phyloP scores from a whole-genome alignment of 64 coral and sea anemone species.

The Montipora cactus region DNA sequence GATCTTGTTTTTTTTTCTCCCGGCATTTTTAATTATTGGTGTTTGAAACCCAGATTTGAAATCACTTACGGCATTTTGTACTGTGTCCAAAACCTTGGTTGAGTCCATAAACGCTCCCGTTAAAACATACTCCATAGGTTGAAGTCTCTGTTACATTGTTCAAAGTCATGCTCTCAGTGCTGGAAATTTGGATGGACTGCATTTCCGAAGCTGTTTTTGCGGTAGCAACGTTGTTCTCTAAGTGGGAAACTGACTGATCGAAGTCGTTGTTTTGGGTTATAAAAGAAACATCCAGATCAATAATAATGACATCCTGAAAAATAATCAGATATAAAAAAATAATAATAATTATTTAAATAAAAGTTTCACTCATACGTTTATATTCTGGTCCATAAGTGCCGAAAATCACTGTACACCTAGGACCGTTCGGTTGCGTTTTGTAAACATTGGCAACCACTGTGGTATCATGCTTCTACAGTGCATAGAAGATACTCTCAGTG shows the following conservation, averaged over 20 bases:
- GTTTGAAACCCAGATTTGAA: too few species aligned
- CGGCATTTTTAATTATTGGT: too few species aligned
- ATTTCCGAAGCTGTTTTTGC: conserved; percentile 28
- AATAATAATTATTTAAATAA: too few species aligned
- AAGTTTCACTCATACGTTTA: too few species aligned
- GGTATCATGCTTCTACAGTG: too few species aligned
- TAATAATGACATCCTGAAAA: conserved; percentile 79
- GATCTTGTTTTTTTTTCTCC: too few species aligned
- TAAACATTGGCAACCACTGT: too few species aligned
- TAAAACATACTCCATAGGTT: conserved; percentile 60
- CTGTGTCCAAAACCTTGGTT: conserved; percentile 40
- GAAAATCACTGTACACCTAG: too few species aligned
- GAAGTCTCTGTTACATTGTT: conserved; percentile 14
- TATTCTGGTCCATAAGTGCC: too few species aligned
- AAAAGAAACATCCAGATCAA: conserved; percentile 79
- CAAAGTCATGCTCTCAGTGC: conserved; percentile 37
- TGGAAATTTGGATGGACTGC: conserved; percentile 5
- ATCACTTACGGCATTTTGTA: conserved; percentile 89
- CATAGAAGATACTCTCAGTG: too few species aligned
- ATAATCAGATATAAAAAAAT: background rate
- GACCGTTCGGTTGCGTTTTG: too few species aligned
- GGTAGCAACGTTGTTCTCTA: conserved; percentile 61
- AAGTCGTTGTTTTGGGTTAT: conserved; percentile 63
- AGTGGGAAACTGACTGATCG: conserved; percentile 13
- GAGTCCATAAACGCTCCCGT: conserved; percentile 83